phyloP scores from a whole-genome alignment of 2,113 vertebrate genomes.

The Prolemur simus region DNA sequence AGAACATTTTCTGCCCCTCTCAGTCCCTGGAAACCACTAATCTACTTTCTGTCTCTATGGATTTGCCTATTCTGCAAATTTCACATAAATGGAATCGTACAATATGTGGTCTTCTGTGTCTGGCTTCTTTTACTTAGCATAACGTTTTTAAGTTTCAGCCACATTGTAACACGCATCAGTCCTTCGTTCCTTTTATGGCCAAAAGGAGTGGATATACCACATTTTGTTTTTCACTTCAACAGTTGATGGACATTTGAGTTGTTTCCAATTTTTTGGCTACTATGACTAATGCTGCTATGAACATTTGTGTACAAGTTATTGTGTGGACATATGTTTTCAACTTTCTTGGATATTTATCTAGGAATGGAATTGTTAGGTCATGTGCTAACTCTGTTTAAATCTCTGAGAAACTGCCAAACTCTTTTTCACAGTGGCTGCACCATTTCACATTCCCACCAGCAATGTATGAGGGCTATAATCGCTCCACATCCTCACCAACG shows the following conservation, averaged over 20 bases:
- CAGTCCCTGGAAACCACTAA: not conserved
- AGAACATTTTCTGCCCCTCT: not conserved
- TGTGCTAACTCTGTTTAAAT: not conserved
- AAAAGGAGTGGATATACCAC: not conserved
- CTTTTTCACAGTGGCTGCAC: not conserved
- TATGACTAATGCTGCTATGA: not conserved
- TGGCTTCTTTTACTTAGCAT: not conserved
- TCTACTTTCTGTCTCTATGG: not conserved
- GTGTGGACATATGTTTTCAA: not conserved
- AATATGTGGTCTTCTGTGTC: not conserved
- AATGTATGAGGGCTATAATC: not conserved
- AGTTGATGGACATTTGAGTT: not conserved
- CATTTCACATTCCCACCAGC: not conserved
- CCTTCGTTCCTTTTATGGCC: not conserved
- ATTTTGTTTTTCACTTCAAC: not conserved
- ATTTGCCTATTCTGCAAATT: not conserved
- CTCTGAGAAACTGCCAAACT: conserved; percentile 7
- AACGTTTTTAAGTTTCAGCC: not conserved
- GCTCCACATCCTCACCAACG: not conserved
- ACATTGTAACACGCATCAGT: rapidly evolving
- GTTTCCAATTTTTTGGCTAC: not conserved
- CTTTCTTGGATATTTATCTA: conserved; percentile 13
- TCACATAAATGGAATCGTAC: not conserved
- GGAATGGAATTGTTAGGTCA: not conserved
- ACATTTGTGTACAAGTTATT: not conserved